A percentile compares a stretch with the other conserved stretches of the same genome.
Evolutionary conservation across 2,888 invertebrate genomes (phyloP).

Genomic region (Scrobipalpa atriplicella): DNA sequence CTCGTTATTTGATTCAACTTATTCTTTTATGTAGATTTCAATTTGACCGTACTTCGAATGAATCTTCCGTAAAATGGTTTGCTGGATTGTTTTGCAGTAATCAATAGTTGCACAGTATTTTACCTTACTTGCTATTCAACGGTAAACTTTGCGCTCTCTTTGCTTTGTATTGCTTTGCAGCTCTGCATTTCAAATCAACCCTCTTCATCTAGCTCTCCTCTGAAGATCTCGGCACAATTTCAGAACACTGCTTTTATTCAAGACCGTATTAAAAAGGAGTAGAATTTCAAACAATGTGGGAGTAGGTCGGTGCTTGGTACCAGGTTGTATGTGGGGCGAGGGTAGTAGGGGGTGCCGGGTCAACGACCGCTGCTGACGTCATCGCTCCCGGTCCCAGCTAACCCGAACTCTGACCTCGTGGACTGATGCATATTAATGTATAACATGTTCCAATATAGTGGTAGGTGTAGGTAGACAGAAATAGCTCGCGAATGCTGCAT

Average conservation of each 20-base stretch:
- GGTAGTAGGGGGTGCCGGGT: slow-evolving; percentile 52
- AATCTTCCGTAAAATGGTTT: neutral
- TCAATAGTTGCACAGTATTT: neutral
- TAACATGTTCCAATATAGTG: slow-evolving; percentile 25
- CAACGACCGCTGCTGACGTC: slow-evolving; percentile 76
- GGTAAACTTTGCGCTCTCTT: neutral
- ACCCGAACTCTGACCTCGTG: slow-evolving; percentile 73
- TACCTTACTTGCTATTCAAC: neutral
- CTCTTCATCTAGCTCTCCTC: slow-evolving; percentile 6
- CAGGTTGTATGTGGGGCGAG: slow-evolving; percentile 58
- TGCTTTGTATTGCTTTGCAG: slow-evolving; percentile 1
- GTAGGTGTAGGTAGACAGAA: slow-evolving; percentile 15
- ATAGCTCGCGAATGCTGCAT: slow-evolving; percentile 23
- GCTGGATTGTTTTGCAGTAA: neutral
- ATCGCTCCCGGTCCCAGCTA: slow-evolving; percentile 73
- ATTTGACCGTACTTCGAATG: neutral
- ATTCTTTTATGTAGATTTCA: no score
- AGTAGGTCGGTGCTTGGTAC: slow-evolving; percentile 42
- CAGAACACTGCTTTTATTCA: slow-evolving; percentile 22
- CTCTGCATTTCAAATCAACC: slow-evolving; percentile 11
- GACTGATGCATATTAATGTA: slow-evolving; percentile 34
- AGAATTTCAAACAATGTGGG: slow-evolving; percentile 26
- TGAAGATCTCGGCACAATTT: slow-evolving; percentile 19
- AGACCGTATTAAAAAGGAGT: slow-evolving; percentile 22
- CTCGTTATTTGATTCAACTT: no score